Evolutionary conservation across 2,113 vertebrate genomes (phyloP), one percentile per base, ranked within the genome.

Genomic region (Epinephelus moara): DNA sequence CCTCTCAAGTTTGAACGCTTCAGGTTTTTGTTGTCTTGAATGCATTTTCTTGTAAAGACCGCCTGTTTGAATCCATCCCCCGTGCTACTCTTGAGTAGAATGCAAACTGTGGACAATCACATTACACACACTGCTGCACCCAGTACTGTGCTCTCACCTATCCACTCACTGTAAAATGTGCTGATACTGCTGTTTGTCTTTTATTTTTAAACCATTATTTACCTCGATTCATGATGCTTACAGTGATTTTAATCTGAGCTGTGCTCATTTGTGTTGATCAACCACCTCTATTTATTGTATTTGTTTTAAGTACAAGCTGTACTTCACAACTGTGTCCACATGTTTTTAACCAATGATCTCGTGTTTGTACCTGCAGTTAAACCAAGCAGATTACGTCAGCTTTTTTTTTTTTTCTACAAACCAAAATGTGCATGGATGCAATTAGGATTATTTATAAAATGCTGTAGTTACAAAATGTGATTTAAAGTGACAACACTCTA

Each of bases 21-120:
- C 14, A 72, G 76, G 52, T 72, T 85, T 86, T 82, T 67, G 75
- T 78, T 76, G 67, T 68, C 68, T 90, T 82, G 53, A 83, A 79
- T 85, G 83, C 47, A 53, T 89, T 89, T 91, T 70, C 77, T 82
- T 68, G 82, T 81, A 72, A 69, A 80, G 62, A 23, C 56, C 11
- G 59, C 75, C 70, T 25, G 33, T 86, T 87, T 85, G 78, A 68
- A 79, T 72, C 42, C 33, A 15, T 66, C 60, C 67, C 71, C 77
- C 5, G 64, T 67, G 71, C 73, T 62, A 27, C 82, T 56, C 55
- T 13, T 4, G 63, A 81, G 56, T 59, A 71, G 74, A 88, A 91
- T 88, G 70, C 73, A 86, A 91, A 87, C 80, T 85, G 87, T 87
- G 84, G 85, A 91, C 87, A 90, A 88, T 92, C 88, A 84, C 83